Evolutionary conservation across 2,113 vertebrate species (phyloP).

Genomic region (Pedetes capensis): DNA sequence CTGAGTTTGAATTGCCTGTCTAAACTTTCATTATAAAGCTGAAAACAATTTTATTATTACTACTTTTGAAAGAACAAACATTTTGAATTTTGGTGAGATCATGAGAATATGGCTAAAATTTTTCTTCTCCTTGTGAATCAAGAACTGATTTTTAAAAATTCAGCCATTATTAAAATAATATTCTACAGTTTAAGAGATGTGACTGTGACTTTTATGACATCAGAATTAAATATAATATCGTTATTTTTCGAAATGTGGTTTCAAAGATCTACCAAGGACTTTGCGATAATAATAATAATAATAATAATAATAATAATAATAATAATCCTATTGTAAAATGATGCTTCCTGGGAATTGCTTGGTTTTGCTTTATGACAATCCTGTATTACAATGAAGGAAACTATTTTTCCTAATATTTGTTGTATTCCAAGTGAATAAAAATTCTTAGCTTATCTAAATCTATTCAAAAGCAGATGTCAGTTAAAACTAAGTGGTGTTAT

Average conservation of each 20-base stretch:
- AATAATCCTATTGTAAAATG: background rate
- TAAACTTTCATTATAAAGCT: slow-evolving; percentile 30
- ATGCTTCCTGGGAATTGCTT: background rate
- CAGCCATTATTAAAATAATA: background rate
- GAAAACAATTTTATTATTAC: slow-evolving; percentile 20
- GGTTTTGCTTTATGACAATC: background rate
- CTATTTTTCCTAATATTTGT: background rate
- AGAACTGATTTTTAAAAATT: background rate
- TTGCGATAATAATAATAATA: background rate
- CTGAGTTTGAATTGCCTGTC: slow-evolving; percentile 31
- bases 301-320: background rate
- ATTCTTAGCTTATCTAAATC: background rate
- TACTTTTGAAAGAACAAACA: slow-evolving; percentile 41
- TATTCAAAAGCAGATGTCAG: background rate
- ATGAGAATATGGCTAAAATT: background rate
- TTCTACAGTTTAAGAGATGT: background rate
- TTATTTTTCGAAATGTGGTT: slow-evolving; percentile 49
- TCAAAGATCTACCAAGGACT: background rate
- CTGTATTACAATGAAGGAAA: background rate
- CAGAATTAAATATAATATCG: background rate
- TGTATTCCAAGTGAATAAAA: background rate
- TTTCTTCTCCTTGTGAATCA: background rate
- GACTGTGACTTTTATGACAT: background rate
- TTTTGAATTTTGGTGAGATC: slow-evolving; percentile 21
- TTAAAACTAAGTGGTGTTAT: background rate